A percentile compares a stretch with the other conserved stretches of the same genome.
Conservation (phyloP, 2,113 vertebrate species). For the Noturus placidus region DNA sequence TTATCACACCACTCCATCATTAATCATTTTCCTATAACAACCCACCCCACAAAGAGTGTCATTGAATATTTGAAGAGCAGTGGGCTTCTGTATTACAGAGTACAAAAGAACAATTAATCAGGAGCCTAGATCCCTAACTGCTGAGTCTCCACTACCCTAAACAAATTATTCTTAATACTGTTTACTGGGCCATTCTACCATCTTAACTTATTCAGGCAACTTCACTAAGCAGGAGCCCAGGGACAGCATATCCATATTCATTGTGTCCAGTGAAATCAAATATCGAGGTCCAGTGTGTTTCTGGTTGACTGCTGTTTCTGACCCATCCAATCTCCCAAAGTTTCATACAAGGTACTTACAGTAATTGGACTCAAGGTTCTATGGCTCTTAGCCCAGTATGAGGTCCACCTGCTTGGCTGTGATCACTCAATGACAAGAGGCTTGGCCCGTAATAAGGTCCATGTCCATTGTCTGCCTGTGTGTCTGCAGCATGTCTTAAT, state of each 20-base stretch:
- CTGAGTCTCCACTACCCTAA: too few relatives aligned
- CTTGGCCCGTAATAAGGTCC: slow-evolving; percentile 17
- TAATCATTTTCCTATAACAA: background rate
- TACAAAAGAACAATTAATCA: background rate
- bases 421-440: slow-evolving; percentile 26
- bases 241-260: slow-evolving; percentile 55
- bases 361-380: slow-evolving; percentile 38
- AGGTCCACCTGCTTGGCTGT: background rate
- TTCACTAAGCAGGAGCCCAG: background rate
- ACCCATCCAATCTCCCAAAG: slow-evolving; percentile 1
- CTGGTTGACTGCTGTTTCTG: slow-evolving; percentile 32
- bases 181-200: background rate
- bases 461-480: slow-evolving; percentile 31
- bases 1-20: background rate
- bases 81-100: background rate
- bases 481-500: slow-evolving; percentile 26
- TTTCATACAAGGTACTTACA: slow-evolving; percentile 16
- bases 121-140: background rate
- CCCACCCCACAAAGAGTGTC: background rate
- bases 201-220: background rate
- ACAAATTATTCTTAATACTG: background rate
- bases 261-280: slow-evolving; percentile 59
- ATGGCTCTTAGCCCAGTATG: slow-evolving; percentile 25
- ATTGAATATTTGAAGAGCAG: background rate
- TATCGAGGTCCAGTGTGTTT: slow-evolving; percentile 59